Evolutionary conservation across 2,113 vertebrate genomes (phyloP), one percentile per base, ranked within the genome.

Genomic region (Pluvianellus socialis): DNA sequence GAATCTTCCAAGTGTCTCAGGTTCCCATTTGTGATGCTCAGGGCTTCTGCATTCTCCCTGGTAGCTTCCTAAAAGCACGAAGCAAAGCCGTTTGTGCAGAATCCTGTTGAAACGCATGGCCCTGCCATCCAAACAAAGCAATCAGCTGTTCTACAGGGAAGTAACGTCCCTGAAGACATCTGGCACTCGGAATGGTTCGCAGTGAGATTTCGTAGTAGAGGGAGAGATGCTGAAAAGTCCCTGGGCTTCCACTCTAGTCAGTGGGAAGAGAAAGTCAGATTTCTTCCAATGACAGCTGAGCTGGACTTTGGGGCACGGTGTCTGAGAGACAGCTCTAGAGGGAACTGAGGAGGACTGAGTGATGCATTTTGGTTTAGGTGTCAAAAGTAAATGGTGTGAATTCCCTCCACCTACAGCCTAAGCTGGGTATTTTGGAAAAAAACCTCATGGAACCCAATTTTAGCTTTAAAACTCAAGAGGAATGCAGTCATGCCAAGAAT

Each of bases 141-240:
- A 90, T 92, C 3, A 7, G 67, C 83, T 90, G 8, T 61, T 94
- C 61, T 65, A 58, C 58, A 91, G 77, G 65, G 77, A 77, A 86
- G 65, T 8, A 14, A 62, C 63, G 84, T 82, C 86, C 86, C 90
- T 86, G 81, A 76, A 94, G 58, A 84, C 79, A 91, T 82, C 71
- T 95, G 93, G 79, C 59, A 58, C 47, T 68, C 79, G 24, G 19
- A 45, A 26, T 3, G 11, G 42, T 62, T 82, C 68, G 47, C 75
- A 55, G 53, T 44, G 72, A 85, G 59, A 65, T 66, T 42, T 70
- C 58, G 23, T 45, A 45, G 47, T 26, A 66, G 62, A 92, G 63
- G n/a, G 71, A 63, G 35, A 74, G 44, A 84, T 20, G 27, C 47
- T 66, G n/a, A 55, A 76, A 15, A 24, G n/a, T 47, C 59, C n/a